Evolutionary conservation across 2,888 invertebrate species (phyloP).

Genomic region (Macrophya annulata): DNA sequence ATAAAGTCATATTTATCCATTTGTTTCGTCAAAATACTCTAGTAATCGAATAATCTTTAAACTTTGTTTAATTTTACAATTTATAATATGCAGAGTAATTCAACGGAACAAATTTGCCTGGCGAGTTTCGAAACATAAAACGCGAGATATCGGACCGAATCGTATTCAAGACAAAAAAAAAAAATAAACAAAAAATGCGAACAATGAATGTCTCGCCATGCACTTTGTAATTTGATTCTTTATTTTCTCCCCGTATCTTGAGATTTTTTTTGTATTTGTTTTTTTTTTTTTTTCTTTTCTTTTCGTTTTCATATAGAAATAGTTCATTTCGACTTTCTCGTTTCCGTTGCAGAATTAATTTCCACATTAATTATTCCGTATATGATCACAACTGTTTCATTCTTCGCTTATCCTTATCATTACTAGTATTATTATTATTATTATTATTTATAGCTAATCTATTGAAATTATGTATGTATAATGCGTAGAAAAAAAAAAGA

Average conservation of each 20-base stretch:
- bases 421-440: conserved; percentile 13
- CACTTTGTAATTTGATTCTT: conserved; percentile 2
- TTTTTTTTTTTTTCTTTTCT: conserved; percentile 55
- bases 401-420: conserved; percentile 1
- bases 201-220: neutral
- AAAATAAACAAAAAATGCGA: neutral
- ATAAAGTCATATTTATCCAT: neutral
- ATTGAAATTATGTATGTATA: conserved; percentile 18
- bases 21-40: neutral
- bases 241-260: conserved; percentile 28
- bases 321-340: neutral
- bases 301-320: conserved; percentile 33
- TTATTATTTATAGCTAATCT: conserved; percentile 11
- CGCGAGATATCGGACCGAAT: neutral
- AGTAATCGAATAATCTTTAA: neutral
- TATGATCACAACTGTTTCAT: conserved; percentile 47
- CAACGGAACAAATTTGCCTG: neutral
- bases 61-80: neutral
- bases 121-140: neutral
- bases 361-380: conserved; percentile 41
- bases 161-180: neutral
- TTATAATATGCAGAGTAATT: neutral
- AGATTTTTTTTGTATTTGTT: conserved; percentile 58
- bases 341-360: conserved; percentile 1
- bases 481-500: conserved; percentile 12